A percentile compares a stretch with the other conserved stretches of the same genome.
Evolutionary conservation across 1,140 invertebrate genomes (phyloP).

Genomic region (Cotesia chilonis): DNA sequence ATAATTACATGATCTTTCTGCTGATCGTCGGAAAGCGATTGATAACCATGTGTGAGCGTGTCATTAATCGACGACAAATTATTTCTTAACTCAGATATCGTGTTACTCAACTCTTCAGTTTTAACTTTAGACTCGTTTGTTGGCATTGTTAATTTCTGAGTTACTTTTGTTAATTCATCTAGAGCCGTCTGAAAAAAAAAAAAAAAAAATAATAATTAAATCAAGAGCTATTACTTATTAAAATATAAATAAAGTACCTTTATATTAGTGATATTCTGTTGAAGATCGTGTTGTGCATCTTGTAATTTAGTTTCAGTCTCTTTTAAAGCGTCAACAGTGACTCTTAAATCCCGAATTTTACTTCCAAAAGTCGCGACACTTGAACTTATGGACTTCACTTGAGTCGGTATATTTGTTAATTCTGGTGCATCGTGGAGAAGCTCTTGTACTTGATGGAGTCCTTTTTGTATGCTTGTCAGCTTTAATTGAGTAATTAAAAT

Average conservation of each 20-base stretch:
- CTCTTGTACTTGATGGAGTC: conserved; percentile 67
- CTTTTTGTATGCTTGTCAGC: conserved; percentile 63
- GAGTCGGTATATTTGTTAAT: conserved; percentile 67
- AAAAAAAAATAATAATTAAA: not conserved
- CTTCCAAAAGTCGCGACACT: conserved; percentile 71
- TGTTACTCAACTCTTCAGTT: conserved; percentile 56
- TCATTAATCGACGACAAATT: conserved; percentile 63
- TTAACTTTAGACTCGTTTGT: conserved; percentile 60
- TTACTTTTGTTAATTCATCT: conserved; percentile 50
- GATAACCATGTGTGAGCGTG: conserved; percentile 60
- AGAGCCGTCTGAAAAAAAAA: conserved; percentile 48
- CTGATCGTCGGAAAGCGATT: conserved; percentile 63
- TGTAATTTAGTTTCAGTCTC: conserved; percentile 56
- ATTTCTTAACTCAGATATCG: conserved; percentile 53
- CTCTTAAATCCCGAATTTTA: conserved; percentile 62
- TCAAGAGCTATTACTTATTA: not conserved
- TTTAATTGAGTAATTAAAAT: conserved; percentile 37
- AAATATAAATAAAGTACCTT: conserved; percentile 51
- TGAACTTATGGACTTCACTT: conserved; percentile 65
- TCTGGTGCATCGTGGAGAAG: conserved; percentile 69
- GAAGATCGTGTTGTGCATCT: conserved; percentile 54
- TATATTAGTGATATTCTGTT: conserved; percentile 60
- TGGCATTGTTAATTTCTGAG: conserved; percentile 50
- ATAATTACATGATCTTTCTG: conserved; percentile 63
- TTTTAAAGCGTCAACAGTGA: conserved; percentile 56